Base-by-base conservation (phyloP, 2,888 invertebrate species). In the Hylaea fasciaria region DNA sequence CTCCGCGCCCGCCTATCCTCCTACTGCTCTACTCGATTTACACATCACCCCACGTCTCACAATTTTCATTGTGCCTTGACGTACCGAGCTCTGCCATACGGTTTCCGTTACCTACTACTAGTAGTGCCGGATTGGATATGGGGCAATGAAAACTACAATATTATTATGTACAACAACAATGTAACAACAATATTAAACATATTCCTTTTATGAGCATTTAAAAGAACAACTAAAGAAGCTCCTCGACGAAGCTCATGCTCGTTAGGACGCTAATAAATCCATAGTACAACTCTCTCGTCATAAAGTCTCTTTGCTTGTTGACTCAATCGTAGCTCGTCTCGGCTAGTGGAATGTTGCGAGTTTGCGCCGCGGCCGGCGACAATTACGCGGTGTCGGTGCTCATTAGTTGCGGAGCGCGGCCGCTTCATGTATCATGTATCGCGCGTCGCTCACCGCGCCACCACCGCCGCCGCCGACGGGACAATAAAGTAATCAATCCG, bases 401-500 rank as follows among this genome's bases (percentile, higher is more conserved):
- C 89, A 89, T 91, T 89, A 90, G 87, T 79, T 78, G 83, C 80
- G 81, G 79, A 65, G 80, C 75, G 79, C 80, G 77, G 77, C 78
- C 73, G 81, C 79, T 87, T 91, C 91, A 90, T 91, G 91, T 89
- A 87, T 88, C 88, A 91, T 89, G 89, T 89, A 88, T 87, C 73
- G 78, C 88, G 87, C 87, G 86, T 89, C 75, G 40, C 60, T 65
- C 67, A 72, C 72, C 74, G 73, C 80, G 71, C 73, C 66, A 64
- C 74, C 75, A 74, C 66, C 57, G 74, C 72, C 57, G 74, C 72
- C 73, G 66, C 71, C 74, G 79, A 79, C 82, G 78, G 81, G 79
- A 89, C 91, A 91, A 91, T 91, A 89, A 89, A 91, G 90, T 89
- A 90, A 90, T 91, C 91, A 91, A 88, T 87, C 86, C 82, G 81